Evolutionary conservation across 2,113 vertebrate species (phyloP), one percentile per base, ranked within the genome.

Genomic region (Anarrhichthys ocellatus): DNA sequence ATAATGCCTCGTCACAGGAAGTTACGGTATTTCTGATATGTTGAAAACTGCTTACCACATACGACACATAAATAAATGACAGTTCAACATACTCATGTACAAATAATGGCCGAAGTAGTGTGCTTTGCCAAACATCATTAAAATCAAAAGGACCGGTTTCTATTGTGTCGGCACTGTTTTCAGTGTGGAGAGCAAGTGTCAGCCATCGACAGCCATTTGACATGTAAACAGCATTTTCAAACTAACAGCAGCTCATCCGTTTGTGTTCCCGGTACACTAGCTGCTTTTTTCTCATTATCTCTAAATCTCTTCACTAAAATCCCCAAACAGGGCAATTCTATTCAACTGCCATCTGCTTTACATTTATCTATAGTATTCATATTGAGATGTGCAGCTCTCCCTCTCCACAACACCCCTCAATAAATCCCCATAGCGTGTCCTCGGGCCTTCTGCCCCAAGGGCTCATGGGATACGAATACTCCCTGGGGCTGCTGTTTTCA

Each of bases 391-490:
- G 76, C 76, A 65, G 70, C 78, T 65, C 75, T 65, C 48, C 52
- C 52, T 65, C 71, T 81, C 70, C 80, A 44, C 62, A 46, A 76
- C 78, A 71, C 66, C 88, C 82, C 81, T 84, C 79, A 56, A 72
- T 81, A 83, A 85, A 85, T 86, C 87, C 90, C 87, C 80, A 81
- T n/a, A 84, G 89, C 73, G n/a, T 92, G 89, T 92, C 91, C 92
- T 90, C 92, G 76, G 93, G 92, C 90, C 91, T 89, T 87, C 81
- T 92, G 91, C 93, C 92, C 90, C 87, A 90, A 80, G 88, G 90
- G 89, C 93, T 93, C 93, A 80, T 92, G 93, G 93, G 92, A 94
- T 86, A 91, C 17, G 82, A 81, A 76, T 81, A 73, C 81, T 91
- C 93, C 90, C 92, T 89, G 86, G 93, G 90, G 92, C 82, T 86